Conservation (phyloP, 2,888 invertebrate species). For the Agrochola lychnidis region DNA sequence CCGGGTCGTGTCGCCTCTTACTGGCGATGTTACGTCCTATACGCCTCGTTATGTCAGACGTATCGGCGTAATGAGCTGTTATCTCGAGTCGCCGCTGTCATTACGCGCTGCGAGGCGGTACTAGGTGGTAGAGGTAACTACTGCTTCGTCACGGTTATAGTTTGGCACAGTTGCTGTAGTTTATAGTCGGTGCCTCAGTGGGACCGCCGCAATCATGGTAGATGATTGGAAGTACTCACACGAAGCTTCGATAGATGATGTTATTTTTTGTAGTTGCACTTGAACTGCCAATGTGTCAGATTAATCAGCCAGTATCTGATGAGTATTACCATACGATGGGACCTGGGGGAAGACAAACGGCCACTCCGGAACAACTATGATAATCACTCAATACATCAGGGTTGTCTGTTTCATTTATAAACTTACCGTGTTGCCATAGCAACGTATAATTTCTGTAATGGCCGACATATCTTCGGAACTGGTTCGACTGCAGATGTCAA, state of each 20-base stretch:
- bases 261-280: neutral
- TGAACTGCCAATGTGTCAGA: neutral
- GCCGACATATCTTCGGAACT: slow-evolving; percentile 5
- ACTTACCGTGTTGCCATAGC: slow-evolving; percentile 7
- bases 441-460: slow-evolving; percentile 12
- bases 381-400: neutral
- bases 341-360: neutral
- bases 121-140: neutral
- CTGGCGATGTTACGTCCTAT: slow-evolving; percentile 32
- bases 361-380: neutral
- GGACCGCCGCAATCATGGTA: neutral
- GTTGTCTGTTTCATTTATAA: slow-evolving; percentile 7
- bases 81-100: slow-evolving; percentile 22
- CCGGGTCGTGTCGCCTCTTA: slow-evolving; percentile 3
- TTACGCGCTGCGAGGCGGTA: neutral
- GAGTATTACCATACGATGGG: no score
- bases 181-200: neutral
- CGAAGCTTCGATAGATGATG: neutral
- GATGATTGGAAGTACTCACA: neutral
- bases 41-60: slow-evolving; percentile 42
- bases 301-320: neutral
- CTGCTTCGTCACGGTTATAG: slow-evolving; percentile 25
- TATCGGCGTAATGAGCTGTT: slow-evolving; percentile 18
- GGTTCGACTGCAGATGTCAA: slow-evolving; percentile 25
- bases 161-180: neutral